A percentile compares a stretch with the other conserved stretches of the same genome.
Conservation (phyloP, 2,113 vertebrate species). For the Clarias batrachus region DNA sequence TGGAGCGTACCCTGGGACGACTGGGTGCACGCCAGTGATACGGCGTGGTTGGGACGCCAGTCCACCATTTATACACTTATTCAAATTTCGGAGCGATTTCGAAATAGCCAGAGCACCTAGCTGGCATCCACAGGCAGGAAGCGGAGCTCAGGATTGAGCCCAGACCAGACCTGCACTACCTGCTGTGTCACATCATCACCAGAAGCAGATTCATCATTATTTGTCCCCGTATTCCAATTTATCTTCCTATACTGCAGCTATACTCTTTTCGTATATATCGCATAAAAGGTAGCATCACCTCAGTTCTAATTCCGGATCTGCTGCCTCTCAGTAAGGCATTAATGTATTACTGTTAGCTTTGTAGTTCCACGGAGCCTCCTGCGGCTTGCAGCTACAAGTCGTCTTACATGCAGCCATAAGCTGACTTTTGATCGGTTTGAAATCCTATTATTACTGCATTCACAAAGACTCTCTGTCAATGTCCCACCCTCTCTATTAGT, state of each 20-base stretch:
- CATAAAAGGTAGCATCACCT: not conserved
- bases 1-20: not conserved
- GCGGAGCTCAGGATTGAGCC: not conserved
- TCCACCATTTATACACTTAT: not conserved
- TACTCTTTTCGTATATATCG: not conserved
- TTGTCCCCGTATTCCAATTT: not conserved
- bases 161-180: not conserved
- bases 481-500: conserved; percentile 2
- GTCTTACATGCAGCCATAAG: conserved; percentile 36
- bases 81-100: not conserved
- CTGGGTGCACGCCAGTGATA: not conserved
- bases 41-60: not conserved
- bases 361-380: not conserved
- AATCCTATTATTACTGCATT: conserved; percentile 48
- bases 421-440: conserved; percentile 44
- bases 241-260: not conserved
- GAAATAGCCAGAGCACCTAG: not conserved
- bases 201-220: conserved; percentile 15
- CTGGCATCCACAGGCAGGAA: not conserved
- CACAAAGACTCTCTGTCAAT: conserved; percentile 31
- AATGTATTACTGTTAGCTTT: conserved; percentile 27
- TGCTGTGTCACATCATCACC: conserved; percentile 17
- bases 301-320: conserved; percentile 3
- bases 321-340: conserved; percentile 1
- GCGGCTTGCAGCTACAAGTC: conserved; percentile 9